phyloP scores from a whole-genome alignment of 2,888 invertebrate species.

The Dascillus cervinus region DNA sequence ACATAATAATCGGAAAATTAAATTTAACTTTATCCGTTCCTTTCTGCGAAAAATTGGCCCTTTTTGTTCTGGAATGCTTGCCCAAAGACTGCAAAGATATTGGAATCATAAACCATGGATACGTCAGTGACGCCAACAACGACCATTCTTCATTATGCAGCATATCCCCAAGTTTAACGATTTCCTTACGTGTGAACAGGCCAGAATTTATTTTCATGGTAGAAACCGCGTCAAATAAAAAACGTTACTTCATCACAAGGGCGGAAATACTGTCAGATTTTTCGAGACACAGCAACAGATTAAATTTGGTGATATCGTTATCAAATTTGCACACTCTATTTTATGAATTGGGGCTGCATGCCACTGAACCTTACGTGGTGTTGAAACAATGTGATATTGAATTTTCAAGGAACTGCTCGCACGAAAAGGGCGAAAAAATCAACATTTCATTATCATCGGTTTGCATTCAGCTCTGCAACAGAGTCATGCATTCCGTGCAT shows the following conservation, averaged over 20 bases:
- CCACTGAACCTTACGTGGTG: slow-evolving; percentile 48
- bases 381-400: slow-evolving; percentile 65
- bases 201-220: slow-evolving; percentile 73
- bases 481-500: slow-evolving; percentile 63
- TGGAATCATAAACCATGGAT: slow-evolving; percentile 65
- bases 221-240: slow-evolving; percentile 51
- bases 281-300: slow-evolving; percentile 56
- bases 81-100: slow-evolving; percentile 54
- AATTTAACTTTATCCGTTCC: slow-evolving; percentile 66
- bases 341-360: slow-evolving; percentile 33
- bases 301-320: slow-evolving; percentile 55
- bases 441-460: slow-evolving; percentile 59
- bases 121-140: slow-evolving; percentile 51
- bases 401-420: slow-evolving; percentile 53
- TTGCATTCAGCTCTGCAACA: slow-evolving; percentile 63
- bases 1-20: slow-evolving; percentile 65
- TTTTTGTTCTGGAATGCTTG: slow-evolving; percentile 39
- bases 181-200: slow-evolving; percentile 65
- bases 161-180: slow-evolving; percentile 47
- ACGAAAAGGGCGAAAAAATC: slow-evolving; percentile 60
- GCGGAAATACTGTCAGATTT: slow-evolving; percentile 64
- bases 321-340: slow-evolving; percentile 51
- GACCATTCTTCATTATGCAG: slow-evolving; percentile 17
- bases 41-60: slow-evolving; percentile 49
- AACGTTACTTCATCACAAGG: slow-evolving; percentile 50